These are phyloP conservation scores for Macrosoma leucophasiata DNA, from an alignment of 2,888 invertebrate genomes.

Conservation along the genomic window DNA sequence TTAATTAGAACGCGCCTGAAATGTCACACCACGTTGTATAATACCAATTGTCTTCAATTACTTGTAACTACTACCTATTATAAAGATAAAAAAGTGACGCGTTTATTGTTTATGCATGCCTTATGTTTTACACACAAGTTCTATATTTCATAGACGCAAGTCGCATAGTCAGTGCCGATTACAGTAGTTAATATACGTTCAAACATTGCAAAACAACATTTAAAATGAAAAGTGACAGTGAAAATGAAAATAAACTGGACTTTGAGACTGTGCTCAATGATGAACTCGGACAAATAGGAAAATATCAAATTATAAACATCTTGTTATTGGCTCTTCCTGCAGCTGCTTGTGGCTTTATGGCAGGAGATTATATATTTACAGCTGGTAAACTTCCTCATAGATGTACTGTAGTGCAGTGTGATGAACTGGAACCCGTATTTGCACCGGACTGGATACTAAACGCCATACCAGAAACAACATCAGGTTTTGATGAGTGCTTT, in stretches of 20 bases:
- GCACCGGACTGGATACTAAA: constrained; percentile 49
- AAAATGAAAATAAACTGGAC: constrained; percentile 35
- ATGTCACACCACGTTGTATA: too few relatives aligned
- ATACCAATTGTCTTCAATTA: too few relatives aligned
- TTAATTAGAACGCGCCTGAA: too few relatives aligned
- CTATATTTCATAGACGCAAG: too few relatives aligned
- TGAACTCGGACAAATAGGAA: constrained; percentile 56
- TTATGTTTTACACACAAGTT: too few relatives aligned
- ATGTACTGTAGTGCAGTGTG: constrained; percentile 52
- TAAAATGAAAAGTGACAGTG: constrained; percentile 33
- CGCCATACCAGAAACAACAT: constrained; percentile 46
- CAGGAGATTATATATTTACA: constrained; percentile 60
- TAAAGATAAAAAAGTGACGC: too few relatives aligned
- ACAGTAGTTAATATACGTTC: too few relatives aligned
- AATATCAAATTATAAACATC: constrained; percentile 51
- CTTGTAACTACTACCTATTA: too few relatives aligned
- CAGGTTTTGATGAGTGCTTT: constrained; percentile 52
- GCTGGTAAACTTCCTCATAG: constrained; percentile 53
- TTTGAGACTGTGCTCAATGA: constrained; percentile 51
- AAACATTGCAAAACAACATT: too few relatives aligned
- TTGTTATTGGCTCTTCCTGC: constrained; percentile 45
- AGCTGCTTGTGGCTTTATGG: constrained; percentile 52
- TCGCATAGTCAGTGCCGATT: too few relatives aligned
- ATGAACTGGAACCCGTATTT: constrained; percentile 41
- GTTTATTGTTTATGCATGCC: too few relatives aligned